Evolutionary conservation across 2,113 vertebrate genomes (phyloP).

Genomic region (Pleuronectes platessa): DNA sequence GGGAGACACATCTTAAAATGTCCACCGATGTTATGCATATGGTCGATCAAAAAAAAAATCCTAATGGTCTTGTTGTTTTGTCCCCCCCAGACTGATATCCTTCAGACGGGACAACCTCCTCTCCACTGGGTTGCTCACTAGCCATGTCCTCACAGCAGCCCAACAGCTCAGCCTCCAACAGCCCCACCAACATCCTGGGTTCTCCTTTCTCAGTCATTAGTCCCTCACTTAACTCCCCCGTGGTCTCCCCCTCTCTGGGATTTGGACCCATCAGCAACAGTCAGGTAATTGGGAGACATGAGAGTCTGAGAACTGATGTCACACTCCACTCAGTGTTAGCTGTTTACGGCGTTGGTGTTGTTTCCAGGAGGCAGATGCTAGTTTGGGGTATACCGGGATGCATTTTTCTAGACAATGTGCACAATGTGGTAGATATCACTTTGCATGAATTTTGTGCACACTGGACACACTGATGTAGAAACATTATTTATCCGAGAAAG

Average conservation of each 20-base stretch:
- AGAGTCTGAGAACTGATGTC: background rate
- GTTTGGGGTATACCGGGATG: background rate
- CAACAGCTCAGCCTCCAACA: constrained; percentile 85
- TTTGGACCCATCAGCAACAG: constrained; percentile 90
- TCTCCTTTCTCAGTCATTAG: constrained; percentile 91
- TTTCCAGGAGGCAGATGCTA: background rate
- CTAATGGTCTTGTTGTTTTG: background rate
- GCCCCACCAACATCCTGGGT: constrained; percentile 84
- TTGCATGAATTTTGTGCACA: background rate
- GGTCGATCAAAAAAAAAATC: background rate
- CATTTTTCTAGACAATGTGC: background rate
- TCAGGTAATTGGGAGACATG: constrained; percentile 79
- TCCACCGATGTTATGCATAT: background rate
- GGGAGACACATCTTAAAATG: background rate
- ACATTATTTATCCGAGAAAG: background rate
- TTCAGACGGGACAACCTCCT: constrained; percentile 56
- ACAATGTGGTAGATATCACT: background rate
- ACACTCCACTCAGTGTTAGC: background rate
- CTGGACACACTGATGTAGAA: background rate
- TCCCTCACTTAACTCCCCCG: constrained; percentile 87
- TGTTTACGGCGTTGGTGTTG: background rate
- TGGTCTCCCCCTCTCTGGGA: constrained; percentile 87
- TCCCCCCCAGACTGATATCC: constrained; percentile 61
- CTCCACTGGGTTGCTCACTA: constrained; percentile 63
- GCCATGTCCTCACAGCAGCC: constrained; percentile 83